Evolutionary conservation across 2,113 vertebrate genomes (phyloP).

Genomic region (Junco hyemalis): DNA sequence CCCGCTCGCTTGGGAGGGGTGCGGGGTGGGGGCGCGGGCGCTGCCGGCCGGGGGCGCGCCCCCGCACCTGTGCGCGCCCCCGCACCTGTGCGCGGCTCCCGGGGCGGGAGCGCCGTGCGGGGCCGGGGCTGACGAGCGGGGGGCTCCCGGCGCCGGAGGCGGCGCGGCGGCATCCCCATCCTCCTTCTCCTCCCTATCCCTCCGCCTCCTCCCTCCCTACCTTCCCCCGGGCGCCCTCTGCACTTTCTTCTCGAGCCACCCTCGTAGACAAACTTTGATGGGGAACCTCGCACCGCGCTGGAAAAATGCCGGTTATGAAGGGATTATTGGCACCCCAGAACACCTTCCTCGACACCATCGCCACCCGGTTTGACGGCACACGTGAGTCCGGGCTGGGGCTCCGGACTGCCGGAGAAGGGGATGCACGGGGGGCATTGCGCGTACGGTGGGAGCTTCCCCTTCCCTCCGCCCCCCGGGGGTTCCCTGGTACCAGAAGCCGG

Average conservation of each 20-base stretch:
- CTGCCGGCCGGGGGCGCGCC: neutral
- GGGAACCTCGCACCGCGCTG: constrained; percentile 85
- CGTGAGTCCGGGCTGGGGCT: constrained; percentile 83
- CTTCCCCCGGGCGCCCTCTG: constrained; percentile 32
- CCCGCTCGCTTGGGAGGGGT: neutral
- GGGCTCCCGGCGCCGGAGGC: constrained; percentile 21
- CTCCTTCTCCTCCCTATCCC: neutral
- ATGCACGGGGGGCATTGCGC: neutral
- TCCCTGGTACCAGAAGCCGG: neutral
- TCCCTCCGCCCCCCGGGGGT: neutral
- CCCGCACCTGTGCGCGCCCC: neutral
- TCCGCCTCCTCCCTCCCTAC: neutral
- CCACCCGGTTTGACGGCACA: constrained; percentile 97
- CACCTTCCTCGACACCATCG: constrained; percentile 98
- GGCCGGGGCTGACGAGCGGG: neutral
- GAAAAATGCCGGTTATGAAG: constrained; percentile 99
- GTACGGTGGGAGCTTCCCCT: neutral
- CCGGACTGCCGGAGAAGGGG: neutral
- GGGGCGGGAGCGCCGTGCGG: neutral
- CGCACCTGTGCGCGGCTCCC: neutral
- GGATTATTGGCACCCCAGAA: constrained; percentile 98
- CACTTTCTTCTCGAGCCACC: constrained; percentile 69
- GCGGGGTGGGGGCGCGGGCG: neutral
- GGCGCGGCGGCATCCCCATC: constrained; percentile 22
- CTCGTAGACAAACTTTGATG: constrained; percentile 89